Evolutionary conservation across 2,113 vertebrate species (phyloP).

Genomic region (Sphyrna mokarran): DNA sequence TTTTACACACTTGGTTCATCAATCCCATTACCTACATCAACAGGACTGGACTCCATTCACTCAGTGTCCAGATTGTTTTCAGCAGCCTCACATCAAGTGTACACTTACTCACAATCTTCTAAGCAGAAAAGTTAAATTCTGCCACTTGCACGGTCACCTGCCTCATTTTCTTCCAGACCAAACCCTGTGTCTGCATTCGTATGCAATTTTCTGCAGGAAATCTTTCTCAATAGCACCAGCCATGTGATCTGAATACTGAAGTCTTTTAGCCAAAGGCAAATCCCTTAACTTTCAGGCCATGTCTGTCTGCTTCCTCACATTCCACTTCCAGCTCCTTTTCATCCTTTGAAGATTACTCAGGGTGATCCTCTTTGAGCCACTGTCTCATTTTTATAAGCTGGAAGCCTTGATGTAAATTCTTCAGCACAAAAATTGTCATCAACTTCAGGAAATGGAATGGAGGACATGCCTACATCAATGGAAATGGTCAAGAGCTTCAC

Average conservation of each 20-base stretch:
- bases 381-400: background rate
- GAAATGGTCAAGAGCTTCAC: too few relatives aligned
- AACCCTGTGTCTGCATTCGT: background rate
- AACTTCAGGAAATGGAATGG: too few relatives aligned
- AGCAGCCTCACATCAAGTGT: background rate
- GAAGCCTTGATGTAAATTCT: background rate
- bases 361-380: background rate
- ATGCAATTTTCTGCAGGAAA: background rate
- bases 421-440: too few relatives aligned
- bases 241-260: too few relatives aligned
- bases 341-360: background rate
- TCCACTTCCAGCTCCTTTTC: background rate
- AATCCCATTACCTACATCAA: too few relatives aligned
- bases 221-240: too few relatives aligned
- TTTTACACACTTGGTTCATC: too few relatives aligned
- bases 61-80: background rate
- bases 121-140: background rate
- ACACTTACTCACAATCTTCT: background rate
- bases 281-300: background rate
- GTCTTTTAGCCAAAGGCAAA: background rate
- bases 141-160: background rate
- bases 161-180: background rate
- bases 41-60: background rate
- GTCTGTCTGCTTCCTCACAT: background rate
- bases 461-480: too few relatives aligned